Evolutionary conservation across 2,113 vertebrate genomes (phyloP).

Genomic region (Pogonocichla stellata): DNA sequence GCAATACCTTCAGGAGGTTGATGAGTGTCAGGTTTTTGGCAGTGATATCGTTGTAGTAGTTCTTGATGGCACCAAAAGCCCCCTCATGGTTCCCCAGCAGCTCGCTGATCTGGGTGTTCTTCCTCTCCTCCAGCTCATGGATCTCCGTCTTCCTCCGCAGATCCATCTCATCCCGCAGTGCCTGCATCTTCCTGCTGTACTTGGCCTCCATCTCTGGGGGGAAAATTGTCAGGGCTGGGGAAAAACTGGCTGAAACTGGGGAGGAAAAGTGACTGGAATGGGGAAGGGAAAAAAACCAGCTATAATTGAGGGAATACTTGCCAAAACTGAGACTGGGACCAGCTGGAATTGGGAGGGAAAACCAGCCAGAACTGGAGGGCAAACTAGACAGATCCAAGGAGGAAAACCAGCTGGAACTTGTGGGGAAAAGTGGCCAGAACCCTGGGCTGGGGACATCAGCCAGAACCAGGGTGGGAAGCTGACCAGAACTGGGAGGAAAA

Average conservation of each 20-base stretch:
- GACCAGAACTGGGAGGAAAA: background rate
- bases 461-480: background rate
- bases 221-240: background rate
- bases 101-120: constrained; percentile 78
- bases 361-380: background rate
- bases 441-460: background rate
- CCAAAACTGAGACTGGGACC: background rate
- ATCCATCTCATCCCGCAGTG: constrained; percentile 79
- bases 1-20: constrained; percentile 82
- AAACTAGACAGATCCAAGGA: background rate
- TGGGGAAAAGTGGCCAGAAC: background rate
- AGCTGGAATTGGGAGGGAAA: background rate
- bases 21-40: constrained; percentile 78
- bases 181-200: constrained; percentile 79
- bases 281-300: background rate
- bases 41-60: constrained; percentile 81
- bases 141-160: constrained; percentile 79
- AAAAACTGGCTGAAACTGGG: background rate
- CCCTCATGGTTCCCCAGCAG: constrained; percentile 81
- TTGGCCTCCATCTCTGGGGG: constrained; percentile 81
- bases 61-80: constrained; percentile 77
- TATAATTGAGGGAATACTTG: background rate
- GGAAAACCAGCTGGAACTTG: background rate
- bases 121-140: constrained; percentile 81
- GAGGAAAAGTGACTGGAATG: background rate